These are phyloP conservation scores for Acrobasis consociella DNA, from an alignment of 2,888 invertebrate species.

Conservation along the genomic window DNA sequence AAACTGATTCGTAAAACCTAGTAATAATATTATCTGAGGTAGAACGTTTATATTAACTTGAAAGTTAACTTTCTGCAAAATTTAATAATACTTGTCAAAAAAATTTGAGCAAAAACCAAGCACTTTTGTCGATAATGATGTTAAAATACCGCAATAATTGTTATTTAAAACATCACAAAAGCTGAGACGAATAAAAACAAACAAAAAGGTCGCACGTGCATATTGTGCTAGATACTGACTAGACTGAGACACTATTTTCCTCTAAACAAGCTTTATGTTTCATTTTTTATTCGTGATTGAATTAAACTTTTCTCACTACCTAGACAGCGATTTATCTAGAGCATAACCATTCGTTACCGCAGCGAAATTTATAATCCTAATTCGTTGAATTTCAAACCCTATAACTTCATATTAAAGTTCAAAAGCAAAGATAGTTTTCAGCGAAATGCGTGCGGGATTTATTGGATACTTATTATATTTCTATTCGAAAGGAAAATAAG, in stretches of 20 bases:
- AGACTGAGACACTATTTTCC: background rate
- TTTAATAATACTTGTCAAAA: no score
- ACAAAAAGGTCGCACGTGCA: background rate
- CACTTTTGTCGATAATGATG: background rate
- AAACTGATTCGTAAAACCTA: no score
- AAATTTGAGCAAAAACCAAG: background rate
- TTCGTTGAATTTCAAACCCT: slow-evolving; percentile 6
- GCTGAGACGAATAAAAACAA: background rate
- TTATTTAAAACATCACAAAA: background rate
- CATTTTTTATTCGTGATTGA: slow-evolving; percentile 22
- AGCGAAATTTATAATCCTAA: slow-evolving; percentile 13
- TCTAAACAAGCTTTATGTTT: background rate
- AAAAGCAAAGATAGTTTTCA: background rate
- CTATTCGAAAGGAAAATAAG: slow-evolving; percentile 7
- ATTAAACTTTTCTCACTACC: slow-evolving; percentile 16
- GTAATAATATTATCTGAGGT: no score
- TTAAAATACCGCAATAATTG: background rate
- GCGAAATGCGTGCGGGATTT: background rate
- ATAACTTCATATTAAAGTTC: background rate
- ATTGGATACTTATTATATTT: slow-evolving; percentile 4
- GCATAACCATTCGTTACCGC: slow-evolving; percentile 19
- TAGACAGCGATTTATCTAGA: slow-evolving; percentile 17
- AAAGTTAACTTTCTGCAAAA: no score
- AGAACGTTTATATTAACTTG: no score
- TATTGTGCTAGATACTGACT: background rate